These are phyloP conservation scores for Poeciliopsis gracilis DNA, from an alignment of 2,797 vertebrate species.

Conservation along the genomic window DNA sequence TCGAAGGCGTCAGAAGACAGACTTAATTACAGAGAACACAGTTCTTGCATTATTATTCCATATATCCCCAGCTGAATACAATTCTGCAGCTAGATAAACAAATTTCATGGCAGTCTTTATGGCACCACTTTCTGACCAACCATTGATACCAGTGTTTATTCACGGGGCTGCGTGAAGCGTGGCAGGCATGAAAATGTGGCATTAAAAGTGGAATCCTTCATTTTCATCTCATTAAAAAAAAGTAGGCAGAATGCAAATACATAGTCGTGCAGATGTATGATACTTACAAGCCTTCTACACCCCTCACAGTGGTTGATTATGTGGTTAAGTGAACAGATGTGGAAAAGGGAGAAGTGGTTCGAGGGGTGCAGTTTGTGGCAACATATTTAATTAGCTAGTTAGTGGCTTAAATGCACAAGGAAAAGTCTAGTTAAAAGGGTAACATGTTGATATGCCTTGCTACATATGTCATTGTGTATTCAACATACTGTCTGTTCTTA, in stretches of 20 bases:
- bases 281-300: constrained; percentile 50
- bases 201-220: constrained; percentile 87
- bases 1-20: constrained; percentile 82
- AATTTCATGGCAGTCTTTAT: constrained; percentile 80
- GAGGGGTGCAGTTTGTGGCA: constrained; percentile 17
- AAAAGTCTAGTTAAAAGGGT: constrained; percentile 19
- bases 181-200: constrained; percentile 81
- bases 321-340: constrained; percentile 48
- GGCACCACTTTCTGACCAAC: constrained; percentile 80
- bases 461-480: neutral
- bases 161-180: constrained; percentile 79
- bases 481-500: neutral
- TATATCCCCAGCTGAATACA: constrained; percentile 78
- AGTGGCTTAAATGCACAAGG: constrained; percentile 25
- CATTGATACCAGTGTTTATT: constrained; percentile 87
- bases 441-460: constrained; percentile 8
- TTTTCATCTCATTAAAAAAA: constrained; percentile 86
- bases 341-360: constrained; percentile 28
- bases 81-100: constrained; percentile 81
- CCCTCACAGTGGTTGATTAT: constrained; percentile 49
- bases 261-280: constrained; percentile 51
- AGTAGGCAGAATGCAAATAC: constrained; percentile 80
- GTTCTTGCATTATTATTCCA: constrained; percentile 79
- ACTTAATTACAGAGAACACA: constrained; percentile 82
- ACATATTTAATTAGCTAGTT: constrained; percentile 49